A percentile compares a stretch with the other conserved stretches of the same genome.
Evolutionary conservation across 2,113 vertebrate genomes (phyloP).

Genomic region (Pelmatolapia mariae): DNA sequence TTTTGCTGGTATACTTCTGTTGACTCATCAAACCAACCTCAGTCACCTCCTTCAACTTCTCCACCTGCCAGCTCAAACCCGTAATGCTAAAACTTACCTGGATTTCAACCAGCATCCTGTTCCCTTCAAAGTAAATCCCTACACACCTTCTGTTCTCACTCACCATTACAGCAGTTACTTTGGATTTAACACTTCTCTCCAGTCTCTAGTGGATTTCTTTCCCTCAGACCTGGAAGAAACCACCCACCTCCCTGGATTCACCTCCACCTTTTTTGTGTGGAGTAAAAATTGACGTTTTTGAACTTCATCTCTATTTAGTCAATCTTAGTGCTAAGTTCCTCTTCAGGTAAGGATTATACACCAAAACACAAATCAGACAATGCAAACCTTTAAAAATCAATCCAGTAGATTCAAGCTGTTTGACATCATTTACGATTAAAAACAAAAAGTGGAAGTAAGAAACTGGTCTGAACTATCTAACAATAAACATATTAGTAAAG

Average conservation of each 20-base stretch:
- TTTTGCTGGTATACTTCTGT: not conserved
- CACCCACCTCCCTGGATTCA: not conserved
- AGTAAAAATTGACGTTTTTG: not conserved
- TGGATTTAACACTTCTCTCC: not conserved
- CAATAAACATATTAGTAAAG: not conserved
- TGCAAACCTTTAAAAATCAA: not conserved
- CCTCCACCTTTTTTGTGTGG: accelerated
- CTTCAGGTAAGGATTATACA: accelerated
- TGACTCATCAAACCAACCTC: not conserved
- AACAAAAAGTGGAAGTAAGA: accelerated
- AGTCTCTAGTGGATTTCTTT: not conserved
- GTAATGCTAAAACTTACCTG: not conserved
- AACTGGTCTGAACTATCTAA: not conserved
- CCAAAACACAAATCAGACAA: accelerated
- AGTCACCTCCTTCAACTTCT: not conserved
- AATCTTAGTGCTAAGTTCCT: not conserved
- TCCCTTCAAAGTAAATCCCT: accelerated
- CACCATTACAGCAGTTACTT: not conserved
- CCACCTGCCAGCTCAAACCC: not conserved
- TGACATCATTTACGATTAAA: not conserved
- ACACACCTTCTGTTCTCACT: not conserved
- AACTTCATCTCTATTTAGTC: not conserved
- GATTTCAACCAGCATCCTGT: not conserved
- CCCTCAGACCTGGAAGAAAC: not conserved
- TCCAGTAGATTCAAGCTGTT: not conserved